phyloP scores from a whole-genome alignment of 2,888 invertebrate species.

The Eupithecia subumbrata region DNA sequence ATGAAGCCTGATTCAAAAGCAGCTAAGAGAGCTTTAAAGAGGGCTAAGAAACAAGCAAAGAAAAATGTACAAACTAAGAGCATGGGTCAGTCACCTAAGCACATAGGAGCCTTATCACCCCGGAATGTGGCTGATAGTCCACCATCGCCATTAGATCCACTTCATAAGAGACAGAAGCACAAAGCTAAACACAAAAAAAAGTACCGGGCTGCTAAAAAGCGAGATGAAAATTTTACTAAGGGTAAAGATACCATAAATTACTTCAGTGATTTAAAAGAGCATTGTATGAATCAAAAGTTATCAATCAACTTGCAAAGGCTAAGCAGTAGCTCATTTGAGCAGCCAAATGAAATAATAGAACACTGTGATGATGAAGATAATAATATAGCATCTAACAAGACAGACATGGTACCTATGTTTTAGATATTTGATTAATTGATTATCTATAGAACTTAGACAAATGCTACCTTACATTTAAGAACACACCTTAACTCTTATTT shows the following conservation, averaged over 20 bases:
- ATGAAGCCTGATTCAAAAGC: conserved; percentile 75
- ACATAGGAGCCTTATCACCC: conserved; percentile 84
- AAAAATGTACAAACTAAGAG: conserved; percentile 73
- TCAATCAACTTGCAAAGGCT: conserved; percentile 90
- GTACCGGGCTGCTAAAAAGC: conserved; percentile 85
- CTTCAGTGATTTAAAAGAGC: conserved; percentile 86
- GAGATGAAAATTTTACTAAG: conserved; percentile 73
- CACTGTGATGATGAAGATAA: conserved; percentile 76
- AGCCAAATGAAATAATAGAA: conserved; percentile 53
- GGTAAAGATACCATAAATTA: conserved; percentile 75
- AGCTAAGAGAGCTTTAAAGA: conserved; percentile 90
- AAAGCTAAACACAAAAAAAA: conserved; percentile 92
- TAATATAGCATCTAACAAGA: conserved; percentile 70
- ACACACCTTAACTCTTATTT: background rate
- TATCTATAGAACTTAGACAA: background rate
- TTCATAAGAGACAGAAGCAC: conserved; percentile 84
- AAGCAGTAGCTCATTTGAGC: conserved; percentile 87
- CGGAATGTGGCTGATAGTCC: conserved; percentile 84
- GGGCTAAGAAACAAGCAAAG: conserved; percentile 91
- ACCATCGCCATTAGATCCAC: conserved; percentile 78
- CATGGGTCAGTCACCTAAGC: conserved; percentile 72
- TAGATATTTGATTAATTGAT: background rate
- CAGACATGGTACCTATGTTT: conserved; percentile 77
- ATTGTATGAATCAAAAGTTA: conserved; percentile 88
- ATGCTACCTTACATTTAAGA: background rate